Evolutionary conservation across 2,113 vertebrate genomes (phyloP).

Genomic region (Phalacrocorax brasilianus): DNA sequence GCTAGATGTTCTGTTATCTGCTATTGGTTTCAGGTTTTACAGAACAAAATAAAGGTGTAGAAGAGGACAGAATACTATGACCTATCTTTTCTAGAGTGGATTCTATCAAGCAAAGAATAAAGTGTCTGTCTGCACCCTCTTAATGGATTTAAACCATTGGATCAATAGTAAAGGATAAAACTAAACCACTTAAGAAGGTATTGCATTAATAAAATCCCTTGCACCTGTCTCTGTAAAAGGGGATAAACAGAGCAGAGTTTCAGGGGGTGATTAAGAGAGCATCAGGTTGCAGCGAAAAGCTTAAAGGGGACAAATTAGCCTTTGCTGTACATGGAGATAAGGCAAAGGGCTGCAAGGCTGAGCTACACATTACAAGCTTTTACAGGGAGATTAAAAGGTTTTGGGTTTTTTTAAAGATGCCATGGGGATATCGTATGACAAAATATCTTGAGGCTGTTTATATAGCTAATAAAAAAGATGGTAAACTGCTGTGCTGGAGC

Average conservation of each 20-base stretch:
- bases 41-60: background rate
- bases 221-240: constrained; percentile 38
- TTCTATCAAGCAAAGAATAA: constrained; percentile 24
- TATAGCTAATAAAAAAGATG: constrained; percentile 57
- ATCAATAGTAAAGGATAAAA: constrained; percentile 61
- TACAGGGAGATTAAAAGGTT: constrained; percentile 51
- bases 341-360: constrained; percentile 8
- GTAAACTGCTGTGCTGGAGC: constrained; percentile 32
- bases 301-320: constrained; percentile 55
- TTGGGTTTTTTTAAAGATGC: background rate
- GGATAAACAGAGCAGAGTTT: constrained; percentile 58
- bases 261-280: constrained; percentile 50
- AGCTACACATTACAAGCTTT: constrained; percentile 26
- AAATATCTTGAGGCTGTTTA: constrained; percentile 59
- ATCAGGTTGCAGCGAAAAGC: constrained; percentile 38
- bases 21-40: background rate
- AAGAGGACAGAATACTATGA: background rate
- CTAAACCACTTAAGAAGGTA: constrained; percentile 57
- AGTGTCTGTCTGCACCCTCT: background rate
- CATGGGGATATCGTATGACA: constrained; percentile 38
- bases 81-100: background rate
- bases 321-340: constrained; percentile 50
- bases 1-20: background rate
- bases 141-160: constrained; percentile 56
- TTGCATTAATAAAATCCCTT: constrained; percentile 51